phyloP scores from a whole-genome alignment of 2,797 vertebrate genomes.

The Coilia nasus region DNA sequence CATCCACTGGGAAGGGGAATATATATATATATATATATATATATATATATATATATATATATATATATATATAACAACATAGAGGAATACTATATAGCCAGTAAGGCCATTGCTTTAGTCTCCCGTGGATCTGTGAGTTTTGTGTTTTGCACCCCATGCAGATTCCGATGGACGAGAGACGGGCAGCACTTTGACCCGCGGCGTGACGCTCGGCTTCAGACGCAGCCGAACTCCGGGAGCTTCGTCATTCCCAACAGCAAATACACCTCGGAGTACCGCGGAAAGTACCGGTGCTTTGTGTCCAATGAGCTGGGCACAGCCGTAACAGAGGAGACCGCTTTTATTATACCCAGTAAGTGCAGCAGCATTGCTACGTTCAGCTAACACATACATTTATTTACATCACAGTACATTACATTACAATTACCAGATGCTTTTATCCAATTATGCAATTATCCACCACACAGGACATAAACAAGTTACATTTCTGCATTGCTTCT shows the following conservation, averaged over 20 bases:
- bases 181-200: constrained; percentile 77
- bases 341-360: constrained; percentile 85
- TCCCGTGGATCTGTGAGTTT: too few species aligned
- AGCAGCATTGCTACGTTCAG: neutral
- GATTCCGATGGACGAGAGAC: constrained; percentile 91
- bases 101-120: too few species aligned
- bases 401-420: neutral
- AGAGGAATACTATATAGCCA: too few species aligned
- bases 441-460: neutral
- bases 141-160: constrained; percentile 58
- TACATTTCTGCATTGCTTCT: too few species aligned
- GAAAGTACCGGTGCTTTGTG: constrained; percentile 89
- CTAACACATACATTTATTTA: neutral
- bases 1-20: too few species aligned
- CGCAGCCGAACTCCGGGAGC: constrained; percentile 73
- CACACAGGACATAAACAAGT: too few species aligned
- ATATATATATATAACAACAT: too few species aligned
- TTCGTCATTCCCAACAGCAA: constrained; percentile 82
- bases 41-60: too few species aligned
- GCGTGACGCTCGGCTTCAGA: constrained; percentile 66
- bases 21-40: too few species aligned
- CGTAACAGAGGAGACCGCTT: constrained; percentile 86
- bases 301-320: constrained; percentile 86
- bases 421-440: neutral
- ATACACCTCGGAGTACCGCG: constrained; percentile 76